Evolutionary conservation across 1,140 invertebrate species (phyloP).

Genomic region (Lepidurus apus): DNA sequence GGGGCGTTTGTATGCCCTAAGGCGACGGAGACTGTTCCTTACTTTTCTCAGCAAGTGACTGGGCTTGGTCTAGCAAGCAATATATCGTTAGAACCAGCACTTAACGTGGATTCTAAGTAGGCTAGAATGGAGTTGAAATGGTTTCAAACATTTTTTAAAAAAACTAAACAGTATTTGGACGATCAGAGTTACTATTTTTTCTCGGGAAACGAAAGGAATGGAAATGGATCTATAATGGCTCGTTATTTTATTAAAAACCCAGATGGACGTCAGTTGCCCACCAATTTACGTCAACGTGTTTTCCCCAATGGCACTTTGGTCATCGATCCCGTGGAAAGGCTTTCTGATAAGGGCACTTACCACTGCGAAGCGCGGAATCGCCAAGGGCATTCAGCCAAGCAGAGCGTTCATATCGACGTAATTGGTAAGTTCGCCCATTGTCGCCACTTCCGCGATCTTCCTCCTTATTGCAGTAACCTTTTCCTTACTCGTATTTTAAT

Average conservation of each 20-base stretch:
- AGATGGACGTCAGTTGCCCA: constrained; percentile 66
- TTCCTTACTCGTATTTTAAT: not conserved
- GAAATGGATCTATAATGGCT: not conserved
- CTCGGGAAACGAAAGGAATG: not conserved
- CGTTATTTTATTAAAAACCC: constrained; percentile 33
- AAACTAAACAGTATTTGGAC: no score
- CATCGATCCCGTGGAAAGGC: constrained; percentile 68
- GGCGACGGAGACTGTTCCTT: not conserved
- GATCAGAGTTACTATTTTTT: no score
- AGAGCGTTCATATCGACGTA: constrained; percentile 43
- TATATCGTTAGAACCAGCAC: no score
- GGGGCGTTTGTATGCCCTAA: not conserved
- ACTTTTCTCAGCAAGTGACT: not conserved
- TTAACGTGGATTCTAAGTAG: no score
- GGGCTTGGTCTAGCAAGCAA: no score
- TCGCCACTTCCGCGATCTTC: not conserved
- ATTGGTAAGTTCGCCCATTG: constrained; percentile 43
- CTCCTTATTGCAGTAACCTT: not conserved
- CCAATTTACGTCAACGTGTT: constrained; percentile 74
- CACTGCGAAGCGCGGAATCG: constrained; percentile 81
- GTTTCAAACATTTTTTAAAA: no score
- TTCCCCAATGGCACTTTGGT: constrained; percentile 69
- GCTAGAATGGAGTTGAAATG: no score
- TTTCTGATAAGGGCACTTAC: constrained; percentile 71
- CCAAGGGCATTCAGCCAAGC: constrained; percentile 54